Conservation (phyloP, 2,888 invertebrate species). For the Pandemis heparana region DNA sequence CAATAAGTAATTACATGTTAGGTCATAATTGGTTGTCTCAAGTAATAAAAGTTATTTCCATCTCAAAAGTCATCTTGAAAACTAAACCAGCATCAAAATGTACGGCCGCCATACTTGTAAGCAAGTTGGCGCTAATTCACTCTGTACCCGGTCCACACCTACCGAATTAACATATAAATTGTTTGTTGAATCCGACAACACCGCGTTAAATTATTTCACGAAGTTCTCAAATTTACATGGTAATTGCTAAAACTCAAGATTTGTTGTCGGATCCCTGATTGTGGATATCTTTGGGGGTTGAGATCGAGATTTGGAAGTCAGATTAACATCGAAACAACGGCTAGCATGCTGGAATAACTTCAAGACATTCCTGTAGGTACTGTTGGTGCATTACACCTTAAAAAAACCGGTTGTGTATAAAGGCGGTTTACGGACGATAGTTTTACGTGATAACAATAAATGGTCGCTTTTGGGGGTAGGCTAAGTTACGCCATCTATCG, state of each 20-base stretch:
- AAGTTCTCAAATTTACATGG: constrained; percentile 84
- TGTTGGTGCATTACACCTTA: no score
- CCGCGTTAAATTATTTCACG: constrained; percentile 83
- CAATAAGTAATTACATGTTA: background rate
- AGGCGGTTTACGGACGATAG: no score
- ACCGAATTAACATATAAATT: constrained; percentile 84
- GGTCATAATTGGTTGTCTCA: background rate
- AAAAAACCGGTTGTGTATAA: no score
- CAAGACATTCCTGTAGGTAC: background rate
- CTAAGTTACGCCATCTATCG: no score
- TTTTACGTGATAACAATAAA: no score
- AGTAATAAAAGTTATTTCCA: background rate
- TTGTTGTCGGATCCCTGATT: constrained; percentile 81
- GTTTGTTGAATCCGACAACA: constrained; percentile 82
- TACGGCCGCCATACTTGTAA: constrained; percentile 14
- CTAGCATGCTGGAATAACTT: constrained; percentile 13
- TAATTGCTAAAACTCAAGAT: constrained; percentile 85
- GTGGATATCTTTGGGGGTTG: constrained; percentile 52
- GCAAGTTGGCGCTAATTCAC: constrained; percentile 50
- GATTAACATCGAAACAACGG: constrained; percentile 30
- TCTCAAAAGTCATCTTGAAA: constrained; percentile 17
- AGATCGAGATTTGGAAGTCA: constrained; percentile 42
- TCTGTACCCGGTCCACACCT: constrained; percentile 73
- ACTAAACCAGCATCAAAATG: constrained; percentile 11
- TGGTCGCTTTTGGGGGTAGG: no score